These are phyloP conservation scores for Glandiceps talaboti DNA, from an alignment of 53 echinoderm and acorn worm species.

Conservation along the genomic window DNA sequence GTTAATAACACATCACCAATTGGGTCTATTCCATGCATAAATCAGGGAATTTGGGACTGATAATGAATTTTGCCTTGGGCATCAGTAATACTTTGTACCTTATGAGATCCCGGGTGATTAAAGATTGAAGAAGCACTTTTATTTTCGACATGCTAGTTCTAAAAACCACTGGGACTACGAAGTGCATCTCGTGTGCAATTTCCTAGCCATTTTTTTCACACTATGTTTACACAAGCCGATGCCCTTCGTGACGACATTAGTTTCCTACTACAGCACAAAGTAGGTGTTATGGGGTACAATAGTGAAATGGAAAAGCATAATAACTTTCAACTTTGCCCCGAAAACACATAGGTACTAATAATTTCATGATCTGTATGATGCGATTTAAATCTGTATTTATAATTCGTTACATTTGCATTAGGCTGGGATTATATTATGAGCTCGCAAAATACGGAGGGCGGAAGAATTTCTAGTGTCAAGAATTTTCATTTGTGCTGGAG, in stretches of 20 bases:
- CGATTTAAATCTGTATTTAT: too few relatives aligned
- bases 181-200: not conserved
- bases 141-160: not conserved
- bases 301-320: not conserved
- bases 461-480: too few relatives aligned
- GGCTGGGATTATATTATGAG: too few relatives aligned
- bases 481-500: too few relatives aligned
- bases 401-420: too few relatives aligned
- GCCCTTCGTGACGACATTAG: not conserved
- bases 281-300: not conserved
- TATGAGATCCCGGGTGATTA: not conserved
- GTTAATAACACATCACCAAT: not conserved
- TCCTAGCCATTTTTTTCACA: not conserved
- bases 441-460: too few relatives aligned
- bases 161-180: not conserved
- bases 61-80: not conserved
- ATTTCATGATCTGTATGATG: too few relatives aligned
- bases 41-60: not conserved
- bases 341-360: too few relatives aligned
- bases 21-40: not conserved
- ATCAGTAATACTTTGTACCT: not conserved
- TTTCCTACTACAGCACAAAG: not conserved
- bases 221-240: not conserved
- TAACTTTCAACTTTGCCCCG: too few relatives aligned
- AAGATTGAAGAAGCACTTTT: not conserved